Evolutionary conservation across 1,140 invertebrate genomes (phyloP).

Genomic region (Hycleus cichorii): DNA sequence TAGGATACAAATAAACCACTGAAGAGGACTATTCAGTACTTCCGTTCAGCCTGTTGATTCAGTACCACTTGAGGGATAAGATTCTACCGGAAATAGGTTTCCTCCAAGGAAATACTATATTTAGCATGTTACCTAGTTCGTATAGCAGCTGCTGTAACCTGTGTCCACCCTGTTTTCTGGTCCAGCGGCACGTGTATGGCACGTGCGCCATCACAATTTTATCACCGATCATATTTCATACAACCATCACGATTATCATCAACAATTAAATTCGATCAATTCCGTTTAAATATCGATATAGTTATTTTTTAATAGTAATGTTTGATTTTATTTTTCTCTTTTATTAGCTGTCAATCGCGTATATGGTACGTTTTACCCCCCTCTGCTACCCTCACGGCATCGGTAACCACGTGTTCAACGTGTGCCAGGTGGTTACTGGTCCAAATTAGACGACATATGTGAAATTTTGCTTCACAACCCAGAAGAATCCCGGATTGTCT

Average conservation of each 20-base stretch:
- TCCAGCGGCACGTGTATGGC: slow-evolving; percentile 23
- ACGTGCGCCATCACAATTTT: slow-evolving; percentile 19
- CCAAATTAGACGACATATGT: slow-evolving; percentile 28
- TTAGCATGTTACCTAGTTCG: slow-evolving; percentile 32
- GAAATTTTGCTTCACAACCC: slow-evolving; percentile 23
- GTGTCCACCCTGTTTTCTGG: slow-evolving; percentile 23
- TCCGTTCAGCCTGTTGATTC: slow-evolving; percentile 37
- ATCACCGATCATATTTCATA: slow-evolving; percentile 5
- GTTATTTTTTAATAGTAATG: background rate
- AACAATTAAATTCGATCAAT: background rate
- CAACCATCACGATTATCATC: background rate
- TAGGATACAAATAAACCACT: slow-evolving; percentile 30
- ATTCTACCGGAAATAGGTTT: slow-evolving; percentile 34
- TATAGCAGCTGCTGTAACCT: slow-evolving; percentile 32
- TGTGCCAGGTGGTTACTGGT: slow-evolving; percentile 27
- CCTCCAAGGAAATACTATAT: slow-evolving; percentile 33
- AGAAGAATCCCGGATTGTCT: slow-evolving; percentile 18
- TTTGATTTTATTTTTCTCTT: background rate
- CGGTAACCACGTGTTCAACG: slow-evolving; percentile 26
- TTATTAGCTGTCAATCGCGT: slow-evolving; percentile 16
- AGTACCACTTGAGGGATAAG: slow-evolving; percentile 32
- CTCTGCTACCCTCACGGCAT: slow-evolving; percentile 9
- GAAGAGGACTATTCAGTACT: slow-evolving; percentile 19
- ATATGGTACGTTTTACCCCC: slow-evolving; percentile 2
- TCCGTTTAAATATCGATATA: background rate